Evolutionary conservation across 2,113 vertebrate genomes (phyloP).

Genomic region (Strix uralensis): DNA sequence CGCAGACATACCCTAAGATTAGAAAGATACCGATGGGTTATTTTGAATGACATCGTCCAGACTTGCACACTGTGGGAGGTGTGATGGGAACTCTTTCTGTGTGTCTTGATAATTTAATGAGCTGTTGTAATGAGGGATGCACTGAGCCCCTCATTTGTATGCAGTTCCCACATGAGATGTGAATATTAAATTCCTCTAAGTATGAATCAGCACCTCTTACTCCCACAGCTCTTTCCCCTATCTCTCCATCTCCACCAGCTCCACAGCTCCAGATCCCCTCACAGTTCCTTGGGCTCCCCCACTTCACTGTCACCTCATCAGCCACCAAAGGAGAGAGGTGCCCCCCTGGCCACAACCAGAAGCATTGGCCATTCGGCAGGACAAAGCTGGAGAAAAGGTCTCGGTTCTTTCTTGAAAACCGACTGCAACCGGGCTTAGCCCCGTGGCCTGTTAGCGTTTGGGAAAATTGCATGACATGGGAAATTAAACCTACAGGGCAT

Average conservation of each 20-base stretch:
- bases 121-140: slow-evolving; percentile 53
- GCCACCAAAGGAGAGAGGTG: not conserved
- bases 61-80: slow-evolving; percentile 42
- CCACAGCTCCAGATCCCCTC: not conserved
- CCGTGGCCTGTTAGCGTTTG: not conserved
- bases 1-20: not conserved
- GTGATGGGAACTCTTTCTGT: slow-evolving; percentile 47
- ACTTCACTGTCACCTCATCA: not conserved
- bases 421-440: accelerated
- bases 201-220: slow-evolving; percentile 59
- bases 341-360: not conserved
- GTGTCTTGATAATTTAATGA: slow-evolving; percentile 61
- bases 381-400: not conserved
- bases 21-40: not conserved
- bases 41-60: slow-evolving; percentile 24
- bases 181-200: slow-evolving; percentile 56
- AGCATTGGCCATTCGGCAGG: not conserved
- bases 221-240: slow-evolving; percentile 30
- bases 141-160: slow-evolving; percentile 55
- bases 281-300: not conserved
- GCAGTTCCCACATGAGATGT: slow-evolving; percentile 53
- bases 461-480: slow-evolving; percentile 1
- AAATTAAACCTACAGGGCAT: slow-evolving; percentile 35
- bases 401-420: not conserved
- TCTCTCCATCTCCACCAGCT: not conserved